Evolutionary conservation across 1,140 invertebrate genomes (phyloP), one percentile per base, ranked within the genome.

Genomic region (Adelges cooleyi): DNA sequence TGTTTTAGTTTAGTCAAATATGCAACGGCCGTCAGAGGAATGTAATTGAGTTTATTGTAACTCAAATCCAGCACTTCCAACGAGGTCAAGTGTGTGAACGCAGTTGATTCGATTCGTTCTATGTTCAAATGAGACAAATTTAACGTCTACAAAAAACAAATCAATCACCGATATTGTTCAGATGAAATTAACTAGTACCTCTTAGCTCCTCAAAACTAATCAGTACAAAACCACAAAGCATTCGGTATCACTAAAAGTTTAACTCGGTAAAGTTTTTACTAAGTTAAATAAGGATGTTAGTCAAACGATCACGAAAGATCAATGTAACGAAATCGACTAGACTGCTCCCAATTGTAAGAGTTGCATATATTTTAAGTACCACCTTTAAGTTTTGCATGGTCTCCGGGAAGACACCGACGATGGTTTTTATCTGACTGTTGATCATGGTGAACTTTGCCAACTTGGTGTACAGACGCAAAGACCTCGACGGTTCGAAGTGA

Each of bases 11-110:
- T 65, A 9, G 51, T 50, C 17, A 68, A 25, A 38, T 66, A 18
- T 13, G 44, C 27, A 9, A 59, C 22, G 15, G 46, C 13, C 1
- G 25, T 38, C 0, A 44, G 40, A 38, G 66, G 23, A 5, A 69
- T 65, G 2, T 44, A 23, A 29, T 53, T 44, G 40, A 69, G 22
- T n/a, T 65, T 54, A 22, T 69, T 69, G 29, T 68, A 23, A 23
- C 69, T 44, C 25, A 69, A 40, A 65, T 69, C 68, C 9, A 69
- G 48, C 6, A 65, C 44, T n/a, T 65, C 25, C 44, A 69, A 65
- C 3, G 22, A 33, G 8, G 18, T 23, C 42, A 69, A 48, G n/a
- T 66, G 10, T 13, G 23, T 52, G 22, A 69, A 68, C 4, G 25
- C 48, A 23, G 33, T 36, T 1, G 20, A n/a, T 27, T 69, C 54